Base-by-base conservation (phyloP, 2,797 vertebrate species). In the Borostomias antarcticus region DNA sequence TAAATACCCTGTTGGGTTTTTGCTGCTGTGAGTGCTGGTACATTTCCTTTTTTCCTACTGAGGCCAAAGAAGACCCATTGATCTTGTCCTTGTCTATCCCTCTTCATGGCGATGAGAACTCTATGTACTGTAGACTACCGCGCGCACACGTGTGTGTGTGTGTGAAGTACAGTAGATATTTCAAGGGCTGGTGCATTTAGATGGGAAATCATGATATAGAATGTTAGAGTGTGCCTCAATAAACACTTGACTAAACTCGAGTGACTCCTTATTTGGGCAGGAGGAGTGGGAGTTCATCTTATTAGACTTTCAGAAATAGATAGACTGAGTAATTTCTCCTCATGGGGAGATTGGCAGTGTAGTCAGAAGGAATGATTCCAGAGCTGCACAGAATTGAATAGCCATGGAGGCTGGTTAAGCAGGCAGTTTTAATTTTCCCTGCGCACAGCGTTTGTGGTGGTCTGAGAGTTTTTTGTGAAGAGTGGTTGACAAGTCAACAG, bases 401-500 rank as follows among this genome's bases (percentile, higher is more conserved):
- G 88, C 88, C 87, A 58, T 75, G 74, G 79, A 76, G 78, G 66
- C 73, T 75, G 67, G 64, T 78, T 82, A 73, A 78, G 52, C 70
- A 71, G 66, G 70, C 70, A 62, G 66, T 68, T 92, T 92, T 92
- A 90, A 93, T 93, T 93, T 90, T 86, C 86, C 88, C 81, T 80
- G 72, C 88, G 80, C 11, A 59, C 70, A 80, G 78, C 61, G 75
- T 81, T 83, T 71, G 66, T 81, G 81, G 81, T 80, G 73, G 68
- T 63, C 80, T 78, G 76, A 81, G 69, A 77, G 82, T 69, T 68
- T n/a, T 68, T 60, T 72, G 80, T 77, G 66, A 45, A 59, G 64
- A 58, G 17, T 32, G 53, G 11, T 64, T 45, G 40, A 45, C 40
- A 17, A 82, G 78, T 73, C 52, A 76, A 58, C 7, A 45, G 40